These are phyloP conservation scores for Aphelenchoides avenae DNA, from an alignment of 1,140 invertebrate species.

Conservation along the genomic window DNA sequence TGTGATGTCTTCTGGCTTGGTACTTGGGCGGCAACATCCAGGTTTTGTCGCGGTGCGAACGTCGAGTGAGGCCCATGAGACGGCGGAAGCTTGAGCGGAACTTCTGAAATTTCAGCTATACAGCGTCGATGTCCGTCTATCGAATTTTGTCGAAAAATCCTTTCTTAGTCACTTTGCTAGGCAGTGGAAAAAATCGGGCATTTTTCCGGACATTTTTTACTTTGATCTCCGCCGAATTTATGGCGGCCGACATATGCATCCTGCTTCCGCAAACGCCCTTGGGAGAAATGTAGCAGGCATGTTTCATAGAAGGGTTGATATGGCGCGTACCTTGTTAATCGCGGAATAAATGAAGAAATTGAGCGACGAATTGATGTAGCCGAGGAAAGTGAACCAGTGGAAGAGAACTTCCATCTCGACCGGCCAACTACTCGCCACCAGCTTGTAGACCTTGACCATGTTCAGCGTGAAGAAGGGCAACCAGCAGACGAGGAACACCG, in stretches of 20 bases:
- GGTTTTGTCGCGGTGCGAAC: conserved; percentile 35
- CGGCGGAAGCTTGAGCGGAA: conserved; percentile 56
- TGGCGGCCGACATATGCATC: too few relatives aligned
- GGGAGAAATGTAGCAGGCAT: too few relatives aligned
- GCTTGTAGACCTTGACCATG: conserved; percentile 57
- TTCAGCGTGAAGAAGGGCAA: conserved; percentile 58
- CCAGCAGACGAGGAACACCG: conserved; percentile 58
- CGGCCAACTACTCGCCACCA: conserved; percentile 45
- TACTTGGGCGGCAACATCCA: conserved; percentile 52
- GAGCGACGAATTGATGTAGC: conserved; percentile 56
- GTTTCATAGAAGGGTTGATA: too few relatives aligned
- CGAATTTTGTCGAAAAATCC: too few relatives aligned
- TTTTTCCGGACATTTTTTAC: too few relatives aligned
- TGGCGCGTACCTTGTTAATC: conserved; percentile 57
- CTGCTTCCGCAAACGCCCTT: too few relatives aligned
- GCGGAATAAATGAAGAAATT: conserved; percentile 59
- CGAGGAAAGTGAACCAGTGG: conserved; percentile 58
- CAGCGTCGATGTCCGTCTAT: too few relatives aligned
- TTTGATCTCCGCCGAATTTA: too few relatives aligned
- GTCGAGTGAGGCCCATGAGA: conserved; percentile 43
- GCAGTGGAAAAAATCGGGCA: too few relatives aligned
- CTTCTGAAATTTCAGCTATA: conserved; percentile 53
- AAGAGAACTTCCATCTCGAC: conserved; percentile 44
- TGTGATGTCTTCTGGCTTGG: conserved; percentile 2
- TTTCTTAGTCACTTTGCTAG: too few relatives aligned